A percentile compares a stretch with the other conserved stretches of the same genome.
These are phyloP conservation scores for Lemur catta DNA, from an alignment of 2,797 vertebrate species.

Conservation along the genomic window DNA sequence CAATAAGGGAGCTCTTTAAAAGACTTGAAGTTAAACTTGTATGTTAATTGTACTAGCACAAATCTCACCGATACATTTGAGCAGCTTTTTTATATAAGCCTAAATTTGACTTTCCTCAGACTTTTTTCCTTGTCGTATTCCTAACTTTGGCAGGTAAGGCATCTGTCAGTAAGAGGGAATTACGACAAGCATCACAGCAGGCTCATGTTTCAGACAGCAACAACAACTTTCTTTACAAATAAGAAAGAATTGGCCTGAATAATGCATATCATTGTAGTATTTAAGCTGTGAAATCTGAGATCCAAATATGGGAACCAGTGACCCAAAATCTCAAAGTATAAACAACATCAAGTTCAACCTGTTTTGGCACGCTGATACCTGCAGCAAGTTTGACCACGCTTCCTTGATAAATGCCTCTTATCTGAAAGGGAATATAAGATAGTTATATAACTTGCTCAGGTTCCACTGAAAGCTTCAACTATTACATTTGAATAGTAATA, in stretches of 20 bases:
- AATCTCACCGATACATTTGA: too few relatives aligned
- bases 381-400: background rate
- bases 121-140: background rate
- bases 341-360: slow-evolving; percentile 15
- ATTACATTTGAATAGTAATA: background rate
- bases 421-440: background rate
- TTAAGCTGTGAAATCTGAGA: slow-evolving; percentile 45
- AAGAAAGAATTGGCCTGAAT: background rate
- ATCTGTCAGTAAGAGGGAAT: background rate
- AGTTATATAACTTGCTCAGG: too few relatives aligned
- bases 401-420: background rate
- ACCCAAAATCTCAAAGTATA: background rate
- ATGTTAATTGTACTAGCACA: background rate
- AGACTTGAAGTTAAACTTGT: background rate
- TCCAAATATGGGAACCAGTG: background rate
- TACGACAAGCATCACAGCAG: background rate
- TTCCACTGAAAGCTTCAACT: background rate
- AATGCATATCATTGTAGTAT: background rate
- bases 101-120: background rate
- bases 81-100: background rate
- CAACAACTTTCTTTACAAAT: background rate
- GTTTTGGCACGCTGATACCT: background rate
- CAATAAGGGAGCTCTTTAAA: background rate
- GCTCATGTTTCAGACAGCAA: background rate
- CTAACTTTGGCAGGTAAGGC: background rate